phyloP scores from a whole-genome alignment of 2,888 invertebrate genomes.

The Dolichomitus sp. region DNA sequence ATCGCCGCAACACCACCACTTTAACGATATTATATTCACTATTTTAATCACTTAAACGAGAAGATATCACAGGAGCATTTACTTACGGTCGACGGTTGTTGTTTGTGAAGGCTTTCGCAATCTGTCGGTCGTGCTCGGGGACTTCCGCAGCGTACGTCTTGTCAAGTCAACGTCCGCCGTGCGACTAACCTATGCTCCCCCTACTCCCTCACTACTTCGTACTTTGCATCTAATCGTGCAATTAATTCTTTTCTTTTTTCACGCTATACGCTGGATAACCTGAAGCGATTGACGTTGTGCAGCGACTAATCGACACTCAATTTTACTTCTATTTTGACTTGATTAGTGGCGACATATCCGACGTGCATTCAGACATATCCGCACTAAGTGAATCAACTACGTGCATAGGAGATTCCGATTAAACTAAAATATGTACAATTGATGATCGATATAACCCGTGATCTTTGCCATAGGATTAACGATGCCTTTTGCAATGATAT shows the following conservation, averaged over 20 bases:
- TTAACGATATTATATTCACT: constrained; percentile 55
- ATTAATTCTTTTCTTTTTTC: constrained; percentile 27
- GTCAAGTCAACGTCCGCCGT: constrained; percentile 80
- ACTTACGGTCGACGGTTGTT: constrained; percentile 87
- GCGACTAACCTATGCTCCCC: constrained; percentile 73
- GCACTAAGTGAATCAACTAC: constrained; percentile 56
- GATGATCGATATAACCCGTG: not conserved
- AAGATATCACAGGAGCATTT: constrained; percentile 82
- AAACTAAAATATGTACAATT: not conserved
- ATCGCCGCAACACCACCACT: constrained; percentile 62
- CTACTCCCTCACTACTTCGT: not conserved
- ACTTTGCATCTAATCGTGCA: constrained; percentile 12
- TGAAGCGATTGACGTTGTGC: not conserved
- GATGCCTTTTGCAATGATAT: not conserved
- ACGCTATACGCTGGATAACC: not conserved
- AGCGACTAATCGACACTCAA: constrained; percentile 13
- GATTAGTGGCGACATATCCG: constrained; percentile 69
- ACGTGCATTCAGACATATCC: constrained; percentile 76
- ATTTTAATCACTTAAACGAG: constrained; percentile 59
- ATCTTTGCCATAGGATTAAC: not conserved
- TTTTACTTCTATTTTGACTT: constrained; percentile 69
- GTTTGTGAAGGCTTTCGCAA: constrained; percentile 86
- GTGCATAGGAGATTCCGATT: not conserved
- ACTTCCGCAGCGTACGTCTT: constrained; percentile 81
- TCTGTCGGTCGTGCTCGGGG: constrained; percentile 84